Evolutionary conservation across 1,140 invertebrate species (phyloP), one percentile per base, ranked within the genome.

Genomic region (Heliconius congener): DNA sequence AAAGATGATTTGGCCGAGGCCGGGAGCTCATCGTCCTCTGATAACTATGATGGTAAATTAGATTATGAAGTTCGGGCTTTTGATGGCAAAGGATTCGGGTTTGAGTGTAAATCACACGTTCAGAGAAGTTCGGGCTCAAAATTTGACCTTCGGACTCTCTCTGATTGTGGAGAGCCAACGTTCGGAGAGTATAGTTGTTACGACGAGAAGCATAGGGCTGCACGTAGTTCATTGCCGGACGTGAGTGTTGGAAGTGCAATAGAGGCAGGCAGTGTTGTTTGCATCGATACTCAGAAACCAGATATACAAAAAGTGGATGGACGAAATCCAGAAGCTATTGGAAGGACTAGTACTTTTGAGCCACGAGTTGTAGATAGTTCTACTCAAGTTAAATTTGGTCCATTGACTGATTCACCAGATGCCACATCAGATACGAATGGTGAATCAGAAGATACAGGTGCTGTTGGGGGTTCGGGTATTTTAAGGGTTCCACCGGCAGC

Each of bases 1-100:
- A 97, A 97, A 87, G 97, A 97, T 84, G 97, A 97, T 84, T 85
- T 97, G 46, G 95, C 96, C 42, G 97, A 97, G 88, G 96, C 96
- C 57, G 97, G 95, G n/a, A 96, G 96, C 85, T 96, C 96, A 30
- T 96, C 96, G 6, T 96, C 96, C 8, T 95, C 94, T 0, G 95
- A 95, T 73, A 95, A 94, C 78, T 95, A 95, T 79, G 95, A 96
- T 8, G 96, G 95, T 37, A 96, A 97, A 87, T 88, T 96, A 76
- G 95, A 96, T 72, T 96, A 95, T 60, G 95, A 95, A 84, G 95
- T 95, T 88, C 95, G 95, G 74, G 95, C 93, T 13, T 94, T 90
- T 73, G 95, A 95, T 86, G 96, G 95, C 91, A 88, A 96, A 95
- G 96, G 96, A 95, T 89, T 96, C 80, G 93, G 94, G 79, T 96